Percentiles rank a stretch among this genome's conserved stretches.
Conservation (phyloP, 2,113 vertebrate species). For the Odontesthes bonariensis region DNA sequence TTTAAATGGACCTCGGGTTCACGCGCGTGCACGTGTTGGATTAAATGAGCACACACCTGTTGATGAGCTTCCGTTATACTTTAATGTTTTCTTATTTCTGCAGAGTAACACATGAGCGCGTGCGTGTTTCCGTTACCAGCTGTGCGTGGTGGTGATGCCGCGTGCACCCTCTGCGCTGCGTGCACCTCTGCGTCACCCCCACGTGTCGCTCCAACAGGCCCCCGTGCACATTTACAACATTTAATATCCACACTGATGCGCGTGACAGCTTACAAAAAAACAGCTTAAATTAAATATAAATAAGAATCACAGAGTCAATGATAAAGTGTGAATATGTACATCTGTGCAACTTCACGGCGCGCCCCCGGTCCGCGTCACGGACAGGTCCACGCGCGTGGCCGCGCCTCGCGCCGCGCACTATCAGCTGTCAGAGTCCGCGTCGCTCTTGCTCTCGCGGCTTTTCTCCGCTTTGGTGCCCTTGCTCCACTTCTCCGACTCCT, state of each 20-base stretch:
- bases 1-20: no score
- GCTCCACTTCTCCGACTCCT: slow-evolving; percentile 95
- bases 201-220: neutral
- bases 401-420: slow-evolving; percentile 49
- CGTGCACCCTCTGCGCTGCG: neutral
- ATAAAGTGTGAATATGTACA: slow-evolving; percentile 81
- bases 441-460: slow-evolving; percentile 90
- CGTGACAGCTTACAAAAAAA: slow-evolving; percentile 46
- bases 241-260: slow-evolving; percentile 17
- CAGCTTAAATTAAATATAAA: slow-evolving; percentile 87
- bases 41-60: no score
- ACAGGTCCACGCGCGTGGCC: slow-evolving; percentile 66
- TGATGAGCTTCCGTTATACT: neutral
- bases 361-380: slow-evolving; percentile 58
- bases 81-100: slow-evolving; percentile 1
- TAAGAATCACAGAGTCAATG: slow-evolving; percentile 69
- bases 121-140: neutral
- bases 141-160: neutral
- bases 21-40: no score
- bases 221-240: neutral
- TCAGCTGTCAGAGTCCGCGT: slow-evolving; percentile 98
- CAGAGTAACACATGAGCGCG: neutral
- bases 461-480: slow-evolving; percentile 91
- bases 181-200: neutral
- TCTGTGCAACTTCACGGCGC: slow-evolving; percentile 87